These are phyloP conservation scores for Neoscelio sp. DNA, from an alignment of 2,888 invertebrate genomes.

Conservation along the genomic window DNA sequence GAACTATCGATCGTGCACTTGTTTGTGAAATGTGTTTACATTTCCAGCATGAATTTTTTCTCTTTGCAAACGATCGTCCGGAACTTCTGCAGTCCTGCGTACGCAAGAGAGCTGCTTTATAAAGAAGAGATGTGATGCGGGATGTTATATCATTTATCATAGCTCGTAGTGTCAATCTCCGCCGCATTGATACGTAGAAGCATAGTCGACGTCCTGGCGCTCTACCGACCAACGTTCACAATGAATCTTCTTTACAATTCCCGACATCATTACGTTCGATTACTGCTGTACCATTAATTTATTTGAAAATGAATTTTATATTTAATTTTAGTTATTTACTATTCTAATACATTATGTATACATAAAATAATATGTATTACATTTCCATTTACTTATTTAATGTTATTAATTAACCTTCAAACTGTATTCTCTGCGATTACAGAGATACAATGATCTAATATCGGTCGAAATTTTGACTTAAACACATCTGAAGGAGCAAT, in stretches of 20 bases:
- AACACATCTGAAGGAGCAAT: too few species aligned
- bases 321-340: constrained; percentile 21
- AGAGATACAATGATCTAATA: too few species aligned
- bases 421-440: too few species aligned
- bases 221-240: constrained; percentile 67
- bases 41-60: constrained; percentile 76
- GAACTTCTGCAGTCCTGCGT: constrained; percentile 61
- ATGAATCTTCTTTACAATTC: constrained; percentile 66
- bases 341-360: too few species aligned
- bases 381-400: too few species aligned
- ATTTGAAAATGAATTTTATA: constrained; percentile 16
- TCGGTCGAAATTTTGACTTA: too few species aligned
- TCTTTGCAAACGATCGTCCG: constrained; percentile 67
- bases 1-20: constrained; percentile 74
- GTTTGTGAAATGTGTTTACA: constrained; percentile 79
- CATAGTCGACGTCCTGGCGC: constrained; percentile 77
- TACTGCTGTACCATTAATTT: constrained; percentile 45
- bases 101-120: constrained; percentile 66
- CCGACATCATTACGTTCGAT: constrained; percentile 59
- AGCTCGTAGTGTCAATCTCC: constrained; percentile 80
- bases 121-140: constrained; percentile 69
- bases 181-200: constrained; percentile 81
- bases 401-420: too few species aligned
- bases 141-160: constrained; percentile 80
- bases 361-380: too few species aligned